Percentiles rank a stretch among this genome's conserved stretches.
Evolutionary conservation across 2,888 invertebrate species (phyloP).

Genomic region (Amaurobius ferox): DNA sequence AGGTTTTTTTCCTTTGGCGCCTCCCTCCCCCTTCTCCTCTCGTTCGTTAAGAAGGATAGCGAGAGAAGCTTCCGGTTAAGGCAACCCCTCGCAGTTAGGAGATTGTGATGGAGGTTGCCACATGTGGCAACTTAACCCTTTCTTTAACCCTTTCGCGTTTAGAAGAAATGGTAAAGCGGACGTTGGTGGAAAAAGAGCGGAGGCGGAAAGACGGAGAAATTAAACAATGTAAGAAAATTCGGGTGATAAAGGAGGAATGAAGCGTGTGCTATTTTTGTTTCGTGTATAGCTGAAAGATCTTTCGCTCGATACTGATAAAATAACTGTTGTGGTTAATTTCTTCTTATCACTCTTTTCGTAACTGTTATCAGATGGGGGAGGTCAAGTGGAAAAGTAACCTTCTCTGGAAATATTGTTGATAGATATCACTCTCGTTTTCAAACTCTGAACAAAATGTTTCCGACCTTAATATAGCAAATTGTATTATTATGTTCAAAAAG

Average conservation of each 20-base stretch:
- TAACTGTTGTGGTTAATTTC: no score
- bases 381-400: no score
- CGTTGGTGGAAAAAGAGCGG: background rate
- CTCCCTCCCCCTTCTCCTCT: background rate
- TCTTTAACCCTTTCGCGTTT: conserved; percentile 7
- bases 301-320: no score
- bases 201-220: background rate
- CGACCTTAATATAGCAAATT: no score
- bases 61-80: conserved; percentile 67
- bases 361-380: no score
- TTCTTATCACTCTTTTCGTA: no score
- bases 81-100: conserved; percentile 45
- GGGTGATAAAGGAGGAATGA: background rate
- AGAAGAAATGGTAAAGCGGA: background rate
- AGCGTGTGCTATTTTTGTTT: background rate
- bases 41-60: conserved; percentile 19
- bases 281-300: background rate
- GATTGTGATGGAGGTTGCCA: conserved; percentile 37
- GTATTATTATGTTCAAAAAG: no score
- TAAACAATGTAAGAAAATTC: background rate
- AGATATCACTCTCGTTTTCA: no score
- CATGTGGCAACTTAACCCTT: conserved; percentile 24
- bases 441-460: no score
- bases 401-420: no score
- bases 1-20: conserved; percentile 26